A percentile compares a stretch with the other conserved stretches of the same genome.
Evolutionary conservation across 2,797 vertebrate species (phyloP).

Genomic region (Ambastaia sidthimunki): DNA sequence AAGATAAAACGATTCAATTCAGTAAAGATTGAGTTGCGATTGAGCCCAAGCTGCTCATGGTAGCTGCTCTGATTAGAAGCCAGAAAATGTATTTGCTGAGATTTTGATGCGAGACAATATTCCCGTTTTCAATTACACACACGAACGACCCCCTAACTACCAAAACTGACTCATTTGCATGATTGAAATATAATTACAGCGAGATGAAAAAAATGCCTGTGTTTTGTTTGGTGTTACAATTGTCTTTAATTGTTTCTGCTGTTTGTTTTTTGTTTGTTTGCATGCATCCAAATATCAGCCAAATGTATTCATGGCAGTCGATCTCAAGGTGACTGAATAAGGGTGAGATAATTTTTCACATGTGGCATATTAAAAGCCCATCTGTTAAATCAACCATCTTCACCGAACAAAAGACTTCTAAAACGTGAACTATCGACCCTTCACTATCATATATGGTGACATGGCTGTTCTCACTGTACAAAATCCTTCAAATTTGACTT

Average conservation of each 20-base stretch:
- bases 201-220: slow-evolving; percentile 72
- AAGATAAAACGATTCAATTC: slow-evolving; percentile 82
- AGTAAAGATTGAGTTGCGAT: slow-evolving; percentile 73
- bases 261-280: slow-evolving; percentile 50
- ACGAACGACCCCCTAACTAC: slow-evolving; percentile 82
- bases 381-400: neutral
- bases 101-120: slow-evolving; percentile 80
- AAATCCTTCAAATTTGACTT: neutral
- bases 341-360: slow-evolving; percentile 4
- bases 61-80: slow-evolving; percentile 77
- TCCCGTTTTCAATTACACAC: slow-evolving; percentile 86
- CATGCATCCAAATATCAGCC: slow-evolving; percentile 28
- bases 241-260: slow-evolving; percentile 59
- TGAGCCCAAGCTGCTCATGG: slow-evolving; percentile 62
- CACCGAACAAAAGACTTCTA: neutral
- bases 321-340: slow-evolving; percentile 28
- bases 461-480: neutral
- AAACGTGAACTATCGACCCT: neutral
- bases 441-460: neutral
- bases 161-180: slow-evolving; percentile 82
- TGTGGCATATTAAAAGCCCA: neutral
- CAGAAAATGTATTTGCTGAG: slow-evolving; percentile 73
- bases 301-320: slow-evolving; percentile 60
- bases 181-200: slow-evolving; percentile 83
- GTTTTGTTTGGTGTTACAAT: slow-evolving; percentile 73